Base-by-base conservation (phyloP, 2,888 invertebrate species). In the Yponomeuta evonymella region DNA sequence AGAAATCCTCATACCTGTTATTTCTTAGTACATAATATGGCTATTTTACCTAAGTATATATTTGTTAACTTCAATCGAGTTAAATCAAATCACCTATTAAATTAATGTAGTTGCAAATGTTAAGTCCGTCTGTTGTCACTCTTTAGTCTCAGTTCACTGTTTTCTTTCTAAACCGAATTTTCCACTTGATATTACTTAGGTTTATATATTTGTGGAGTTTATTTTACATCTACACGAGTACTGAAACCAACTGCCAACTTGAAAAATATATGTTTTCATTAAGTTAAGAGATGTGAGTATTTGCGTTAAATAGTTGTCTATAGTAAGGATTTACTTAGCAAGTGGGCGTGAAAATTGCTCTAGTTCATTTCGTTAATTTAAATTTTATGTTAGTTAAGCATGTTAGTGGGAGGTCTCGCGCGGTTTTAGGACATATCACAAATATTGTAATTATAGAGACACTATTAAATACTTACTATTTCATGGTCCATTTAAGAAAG, bases 341-440 rank as follows among this genome's bases (percentile, higher is more conserved):
- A 87, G 89, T 83, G 85, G 87, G 83, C 83, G 86, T 85, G 88
- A 81, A 84, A 84, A 84, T 33, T 79, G 82, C 84, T 86, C 86
- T 90, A 89, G 89, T 85, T 89, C 88, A 89, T 87, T 89, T 87
- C 77, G 83, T 88, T 90, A 87, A 88, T 90, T 89, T 88, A 87
- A 88, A 84, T 15, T 81, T 81, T 83, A 83, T 80, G 75, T 81
- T 85, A 77, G 51, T 78, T 79, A 85, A 85, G 85, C 81, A 86
- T 84, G 88, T 87, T 83, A 84, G 81, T 77, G 74, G 85, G 86
- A 48, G 78, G 84, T 79, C 43, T 81, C 83, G 83, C 83, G 86
- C 75, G 71, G 72, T 72, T 73, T 70, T 70, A 74, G 75, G 73
- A 86, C 89, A 90, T 89, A 89, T 89, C 90, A 89, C 67, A 9